Conservation (phyloP, 1,140 invertebrate species). For the Steinernema feltiae region DNA sequence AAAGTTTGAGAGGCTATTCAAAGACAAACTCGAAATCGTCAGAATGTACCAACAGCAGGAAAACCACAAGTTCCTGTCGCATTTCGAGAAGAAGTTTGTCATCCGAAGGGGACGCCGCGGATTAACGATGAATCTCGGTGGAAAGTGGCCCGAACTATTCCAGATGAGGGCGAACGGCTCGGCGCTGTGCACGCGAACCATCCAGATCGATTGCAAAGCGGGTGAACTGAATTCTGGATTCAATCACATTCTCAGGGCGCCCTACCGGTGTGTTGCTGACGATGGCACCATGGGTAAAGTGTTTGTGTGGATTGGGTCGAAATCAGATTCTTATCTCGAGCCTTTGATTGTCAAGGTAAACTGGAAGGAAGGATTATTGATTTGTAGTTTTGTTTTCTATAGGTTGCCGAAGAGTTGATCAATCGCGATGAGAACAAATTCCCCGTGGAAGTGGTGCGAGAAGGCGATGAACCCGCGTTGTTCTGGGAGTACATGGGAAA, state of each 20-base stretch:
- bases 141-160: slow-evolving; percentile 77
- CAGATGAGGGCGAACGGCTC: slow-evolving; percentile 91
- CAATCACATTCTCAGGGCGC: slow-evolving; percentile 58
- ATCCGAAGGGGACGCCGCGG: slow-evolving; percentile 71
- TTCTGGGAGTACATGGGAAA: slow-evolving; percentile 95
- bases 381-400: slow-evolving; percentile 72
- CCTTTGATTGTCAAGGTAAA: slow-evolving; percentile 70
- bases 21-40: slow-evolving; percentile 89
- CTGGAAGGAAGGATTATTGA: slow-evolving; percentile 63
- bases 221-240: slow-evolving; percentile 61
- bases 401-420: slow-evolving; percentile 51
- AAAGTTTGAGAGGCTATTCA: slow-evolving; percentile 90
- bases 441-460: slow-evolving; percentile 72
- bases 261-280: slow-evolving; percentile 61
- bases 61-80: slow-evolving; percentile 94
- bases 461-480: slow-evolving; percentile 96
- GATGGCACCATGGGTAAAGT: slow-evolving; percentile 83
- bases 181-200: slow-evolving; percentile 81
- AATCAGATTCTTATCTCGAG: slow-evolving; percentile 75
- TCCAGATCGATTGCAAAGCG: slow-evolving; percentile 66
- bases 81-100: slow-evolving; percentile 90
- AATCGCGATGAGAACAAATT: slow-evolving; percentile 46
- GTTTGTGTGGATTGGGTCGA: slow-evolving; percentile 92
- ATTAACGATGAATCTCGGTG: slow-evolving; percentile 58
- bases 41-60: slow-evolving; percentile 78